A percentile compares a stretch with the other conserved stretches of the same genome.
phyloP scores from a whole-genome alignment of 2,797 vertebrate genomes.

The Avahi laniger region DNA sequence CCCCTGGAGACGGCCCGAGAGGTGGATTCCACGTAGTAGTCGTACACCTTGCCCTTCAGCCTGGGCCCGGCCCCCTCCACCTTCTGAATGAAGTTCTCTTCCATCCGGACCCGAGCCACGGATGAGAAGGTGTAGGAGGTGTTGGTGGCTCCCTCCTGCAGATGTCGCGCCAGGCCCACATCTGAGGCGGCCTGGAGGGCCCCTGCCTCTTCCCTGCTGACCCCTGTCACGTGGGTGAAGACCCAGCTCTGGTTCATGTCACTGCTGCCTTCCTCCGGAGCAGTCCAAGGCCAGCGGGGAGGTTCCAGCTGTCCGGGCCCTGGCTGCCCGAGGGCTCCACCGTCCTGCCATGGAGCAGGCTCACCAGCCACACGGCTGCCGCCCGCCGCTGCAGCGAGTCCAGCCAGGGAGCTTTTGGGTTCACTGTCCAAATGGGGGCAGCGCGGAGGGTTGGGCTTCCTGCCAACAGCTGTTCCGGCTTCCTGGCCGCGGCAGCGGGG shows the following conservation, averaged over 20 bases:
- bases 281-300: neutral
- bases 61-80: rapidly evolving
- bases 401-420: neutral
- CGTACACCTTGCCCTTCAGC: slow-evolving; percentile 91
- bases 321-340: rapidly evolving
- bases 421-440: neutral
- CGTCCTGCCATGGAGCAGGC: neutral
- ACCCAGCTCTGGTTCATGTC: neutral
- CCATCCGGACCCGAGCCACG: slow-evolving; percentile 88
- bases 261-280: neutral
- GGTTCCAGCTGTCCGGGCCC: neutral
- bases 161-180: slow-evolving; percentile 86
- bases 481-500: neutral
- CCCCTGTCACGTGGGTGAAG: neutral
- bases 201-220: slow-evolving; percentile 41
- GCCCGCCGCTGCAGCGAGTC: rapidly evolving
- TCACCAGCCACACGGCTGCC: neutral
- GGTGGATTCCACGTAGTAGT: slow-evolving; percentile 90
- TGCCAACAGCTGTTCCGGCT: neutral
- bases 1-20: slow-evolving; percentile 85
- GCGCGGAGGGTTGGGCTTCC: neutral
- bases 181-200: slow-evolving; percentile 84
- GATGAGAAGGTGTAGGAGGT: slow-evolving; percentile 90
- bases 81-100: slow-evolving; percentile 83
- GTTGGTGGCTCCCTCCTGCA: slow-evolving; percentile 77